Percentiles rank a stretch among this genome's conserved stretches.
Evolutionary conservation across 2,888 invertebrate genomes (phyloP).

Genomic region (Philonicus albiceps): DNA sequence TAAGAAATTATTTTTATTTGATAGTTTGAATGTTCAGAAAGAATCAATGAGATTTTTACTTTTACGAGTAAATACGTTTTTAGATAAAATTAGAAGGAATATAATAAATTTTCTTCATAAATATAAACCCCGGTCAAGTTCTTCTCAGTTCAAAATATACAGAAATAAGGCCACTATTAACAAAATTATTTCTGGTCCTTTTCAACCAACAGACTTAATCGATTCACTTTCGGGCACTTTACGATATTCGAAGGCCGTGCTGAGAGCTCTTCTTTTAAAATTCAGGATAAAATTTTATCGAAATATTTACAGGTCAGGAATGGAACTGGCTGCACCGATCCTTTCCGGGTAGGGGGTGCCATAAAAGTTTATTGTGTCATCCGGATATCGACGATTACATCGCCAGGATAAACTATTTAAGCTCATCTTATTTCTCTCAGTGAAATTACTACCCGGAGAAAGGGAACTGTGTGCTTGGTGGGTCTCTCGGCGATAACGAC

Average conservation of each 20-base stretch:
- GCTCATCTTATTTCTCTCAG: not conserved
- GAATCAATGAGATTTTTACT: too few relatives aligned
- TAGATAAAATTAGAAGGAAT: not conserved
- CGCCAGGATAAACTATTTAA: not conserved
- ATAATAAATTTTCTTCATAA: not conserved
- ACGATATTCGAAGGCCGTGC: not conserved
- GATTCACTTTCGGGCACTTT: not conserved
- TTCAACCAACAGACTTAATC: not conserved
- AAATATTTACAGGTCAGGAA: not conserved
- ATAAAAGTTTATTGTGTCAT: constrained; percentile 1
- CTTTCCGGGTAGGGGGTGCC: not conserved
- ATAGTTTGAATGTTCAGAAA: too few relatives aligned
- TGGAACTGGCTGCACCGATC: not conserved
- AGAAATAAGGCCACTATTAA: not conserved
- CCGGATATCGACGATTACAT: not conserved
- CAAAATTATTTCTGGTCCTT: not conserved
- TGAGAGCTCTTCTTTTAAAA: not conserved
- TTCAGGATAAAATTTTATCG: not conserved
- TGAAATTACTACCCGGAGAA: not conserved
- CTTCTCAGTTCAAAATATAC: not conserved
- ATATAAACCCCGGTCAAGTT: not conserved
- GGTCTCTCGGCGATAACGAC: not conserved
- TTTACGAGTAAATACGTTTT: too few relatives aligned
- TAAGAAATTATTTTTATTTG: too few relatives aligned
- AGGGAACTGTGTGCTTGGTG: not conserved